Evolutionary conservation across 2,113 vertebrate genomes (phyloP).

Genomic region (Stegostoma tigrinum): DNA sequence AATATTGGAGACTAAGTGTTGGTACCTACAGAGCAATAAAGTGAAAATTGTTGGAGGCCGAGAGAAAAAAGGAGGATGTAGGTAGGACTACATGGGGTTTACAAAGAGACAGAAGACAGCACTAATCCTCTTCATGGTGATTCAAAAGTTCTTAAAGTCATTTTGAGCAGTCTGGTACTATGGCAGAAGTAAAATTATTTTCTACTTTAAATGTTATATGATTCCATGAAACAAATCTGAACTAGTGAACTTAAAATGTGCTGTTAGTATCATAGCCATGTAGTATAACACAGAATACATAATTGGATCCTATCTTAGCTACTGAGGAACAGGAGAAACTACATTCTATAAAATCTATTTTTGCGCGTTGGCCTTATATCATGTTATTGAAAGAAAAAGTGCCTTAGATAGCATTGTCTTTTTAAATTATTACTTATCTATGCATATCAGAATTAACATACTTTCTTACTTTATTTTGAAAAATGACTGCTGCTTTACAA

Average conservation of each 20-base stretch:
- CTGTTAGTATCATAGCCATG: neutral
- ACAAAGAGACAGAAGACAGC: neutral
- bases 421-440: neutral
- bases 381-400: neutral
- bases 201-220: neutral
- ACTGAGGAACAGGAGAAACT: neutral
- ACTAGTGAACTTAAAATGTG: neutral
- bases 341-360: neutral
- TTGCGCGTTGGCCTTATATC: neutral
- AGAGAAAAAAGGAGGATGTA: neutral
- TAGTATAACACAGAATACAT: neutral
- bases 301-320: neutral
- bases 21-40: neutral
- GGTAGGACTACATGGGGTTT: neutral
- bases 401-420: neutral
- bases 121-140: neutral
- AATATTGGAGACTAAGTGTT: neutral
- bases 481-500: neutral
- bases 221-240: neutral
- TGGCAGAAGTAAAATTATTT: neutral
- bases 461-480: neutral
- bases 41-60: neutral
- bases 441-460: neutral
- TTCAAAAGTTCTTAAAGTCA: neutral
- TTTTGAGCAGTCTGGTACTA: neutral